A percentile compares a stretch with the other conserved stretches of the same genome.
Evolutionary conservation across 2,113 vertebrate species (phyloP).

Genomic region (Malurus alboscapulatus): DNA sequence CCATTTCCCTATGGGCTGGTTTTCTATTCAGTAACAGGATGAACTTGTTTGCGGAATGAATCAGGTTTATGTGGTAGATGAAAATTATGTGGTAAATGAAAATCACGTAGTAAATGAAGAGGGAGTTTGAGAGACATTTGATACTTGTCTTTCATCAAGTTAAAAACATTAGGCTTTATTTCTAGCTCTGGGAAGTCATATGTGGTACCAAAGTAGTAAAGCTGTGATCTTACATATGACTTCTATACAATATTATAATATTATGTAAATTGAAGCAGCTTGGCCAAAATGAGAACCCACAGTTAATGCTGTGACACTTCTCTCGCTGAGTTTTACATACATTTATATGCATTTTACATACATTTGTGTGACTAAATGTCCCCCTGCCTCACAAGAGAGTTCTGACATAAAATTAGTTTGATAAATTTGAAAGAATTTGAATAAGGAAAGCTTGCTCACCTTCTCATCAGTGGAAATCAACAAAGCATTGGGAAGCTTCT

Average conservation of each 20-base stretch:
- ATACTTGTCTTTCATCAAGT: background rate
- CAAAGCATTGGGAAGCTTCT: background rate
- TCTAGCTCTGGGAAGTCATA: background rate
- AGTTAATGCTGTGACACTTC: background rate
- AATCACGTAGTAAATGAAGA: background rate
- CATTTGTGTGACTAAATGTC: background rate
- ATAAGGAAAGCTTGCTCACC: background rate
- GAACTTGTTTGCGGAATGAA: conserved; percentile 26
- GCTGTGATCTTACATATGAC: background rate
- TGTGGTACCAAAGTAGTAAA: background rate
- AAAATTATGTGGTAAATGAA: background rate
- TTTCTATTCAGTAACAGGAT: background rate
- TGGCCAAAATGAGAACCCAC: background rate
- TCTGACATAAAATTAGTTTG: background rate
- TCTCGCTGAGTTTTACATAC: background rate
- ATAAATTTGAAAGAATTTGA: background rate
- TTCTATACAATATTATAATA: background rate
- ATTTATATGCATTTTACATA: background rate
- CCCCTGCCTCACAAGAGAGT: background rate
- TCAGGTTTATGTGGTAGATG: background rate
- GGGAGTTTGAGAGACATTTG: background rate
- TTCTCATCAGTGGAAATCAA: background rate
- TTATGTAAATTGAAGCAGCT: background rate
- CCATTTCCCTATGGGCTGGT: background rate
- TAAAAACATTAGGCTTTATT: background rate